Evolutionary conservation across 2,797 vertebrate species (phyloP).

Genomic region (Heteromormyrus szaboi): DNA sequence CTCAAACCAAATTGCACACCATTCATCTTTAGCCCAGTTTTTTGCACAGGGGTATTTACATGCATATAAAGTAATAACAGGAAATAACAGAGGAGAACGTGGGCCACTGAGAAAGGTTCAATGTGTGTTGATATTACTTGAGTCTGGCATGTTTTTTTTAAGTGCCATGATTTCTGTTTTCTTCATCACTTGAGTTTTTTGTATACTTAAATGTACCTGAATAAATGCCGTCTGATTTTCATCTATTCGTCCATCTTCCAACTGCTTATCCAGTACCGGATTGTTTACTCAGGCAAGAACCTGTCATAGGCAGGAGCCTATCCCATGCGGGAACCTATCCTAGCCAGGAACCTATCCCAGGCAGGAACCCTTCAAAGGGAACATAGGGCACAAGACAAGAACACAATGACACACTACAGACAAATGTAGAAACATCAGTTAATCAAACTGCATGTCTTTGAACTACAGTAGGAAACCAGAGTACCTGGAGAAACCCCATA

Average conservation of each 20-base stretch:
- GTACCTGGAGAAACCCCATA: neutral
- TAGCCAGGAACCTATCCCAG: neutral
- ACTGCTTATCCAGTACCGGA: neutral
- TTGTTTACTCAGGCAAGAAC: neutral
- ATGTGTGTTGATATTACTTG: neutral
- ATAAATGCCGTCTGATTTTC: neutral
- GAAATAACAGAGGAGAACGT: neutral
- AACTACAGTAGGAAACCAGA: neutral
- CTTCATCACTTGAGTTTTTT: neutral
- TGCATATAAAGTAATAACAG: neutral
- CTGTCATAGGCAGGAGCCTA: neutral
- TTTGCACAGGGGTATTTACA: neutral
- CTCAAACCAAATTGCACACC: neutral
- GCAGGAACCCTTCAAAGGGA: neutral
- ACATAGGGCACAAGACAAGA: neutral
- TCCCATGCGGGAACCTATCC: neutral
- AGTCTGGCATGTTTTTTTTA: neutral
- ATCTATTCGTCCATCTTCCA: neutral
- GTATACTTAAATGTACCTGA: neutral
- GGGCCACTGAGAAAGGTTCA: neutral
- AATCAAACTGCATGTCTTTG: neutral
- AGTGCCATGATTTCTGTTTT: neutral
- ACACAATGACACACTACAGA: neutral
- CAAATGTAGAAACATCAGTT: neutral
- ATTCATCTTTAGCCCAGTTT: neutral